Evolutionary conservation across 2,797 vertebrate genomes (phyloP).

Genomic region (Poecile montanus): DNA sequence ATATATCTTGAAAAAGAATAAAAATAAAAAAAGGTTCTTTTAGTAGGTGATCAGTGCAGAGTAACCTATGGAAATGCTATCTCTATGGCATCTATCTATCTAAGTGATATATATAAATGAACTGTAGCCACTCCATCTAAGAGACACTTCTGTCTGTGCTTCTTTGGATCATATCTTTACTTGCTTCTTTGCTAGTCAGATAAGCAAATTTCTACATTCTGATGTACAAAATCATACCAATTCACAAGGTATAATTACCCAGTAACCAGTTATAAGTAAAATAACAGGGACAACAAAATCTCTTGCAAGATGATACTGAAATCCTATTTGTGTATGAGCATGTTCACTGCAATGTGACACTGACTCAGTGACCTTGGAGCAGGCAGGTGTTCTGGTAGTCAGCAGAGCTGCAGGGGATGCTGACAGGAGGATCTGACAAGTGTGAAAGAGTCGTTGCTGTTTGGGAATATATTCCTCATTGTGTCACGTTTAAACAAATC

Average conservation of each 20-base stretch:
- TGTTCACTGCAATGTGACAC: conserved; percentile 1
- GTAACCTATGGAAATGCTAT: neutral
- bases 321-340: neutral
- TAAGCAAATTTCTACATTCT: neutral
- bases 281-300: neutral
- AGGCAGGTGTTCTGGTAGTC: conserved; percentile 23
- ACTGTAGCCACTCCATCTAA: neutral
- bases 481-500: conserved; percentile 3
- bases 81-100: neutral
- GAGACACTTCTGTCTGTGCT: neutral
- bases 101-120: neutral
- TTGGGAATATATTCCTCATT: neutral
- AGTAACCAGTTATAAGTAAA: neutral
- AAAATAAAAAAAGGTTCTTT: neutral
- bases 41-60: neutral
- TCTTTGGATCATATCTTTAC: neutral
- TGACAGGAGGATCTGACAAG: conserved; percentile 28
- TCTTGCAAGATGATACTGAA: neutral
- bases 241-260: neutral
- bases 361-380: conserved; percentile 21
- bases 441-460: neutral
- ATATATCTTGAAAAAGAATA: neutral
- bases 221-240: neutral
- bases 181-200: neutral
- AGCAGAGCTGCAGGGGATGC: conserved; percentile 8